Base-by-base conservation (phyloP, 2,888 invertebrate genomes). In the Dynastes grantii region DNA sequence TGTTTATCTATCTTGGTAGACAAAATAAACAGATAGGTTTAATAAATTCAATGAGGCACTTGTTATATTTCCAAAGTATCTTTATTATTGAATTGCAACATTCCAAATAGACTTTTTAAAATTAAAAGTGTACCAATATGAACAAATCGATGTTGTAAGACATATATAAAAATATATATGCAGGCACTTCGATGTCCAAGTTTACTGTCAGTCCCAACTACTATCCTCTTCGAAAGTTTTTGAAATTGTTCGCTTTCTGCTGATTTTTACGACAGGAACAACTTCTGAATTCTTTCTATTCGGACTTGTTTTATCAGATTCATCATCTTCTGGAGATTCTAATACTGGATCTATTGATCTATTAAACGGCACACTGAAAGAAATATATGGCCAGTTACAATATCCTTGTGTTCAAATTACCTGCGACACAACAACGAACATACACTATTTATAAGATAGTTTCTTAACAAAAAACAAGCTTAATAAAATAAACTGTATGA, bases 141-240 rank as follows among this genome's bases (percentile, higher is more conserved):
- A 67, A 67, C 67, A 67, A 67, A 67, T 27, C 27, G 27, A 49
- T 67, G 22, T 13, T 67, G 67, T 49, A 67, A 67, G 67, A 27
- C 45, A 49, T 49, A 67, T 61, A 73, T 53, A 73, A 73, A 70
- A 58, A 40, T 37, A 73, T 73, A 61, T 73, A 73, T 73, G 22
- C 58, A 8, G 22, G 32, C 32, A 32, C 32, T 29, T 55, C 22
- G 16, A 13, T 73, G 11, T 13, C 40, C 64, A 27, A 77, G 8
- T 4, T 71, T 49, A 77, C 13, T 61, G 29, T 83, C 76, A 85
- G 32, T 83, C 84, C 86, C 86, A 86, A 16, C 80, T 79, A 22
- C 80, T 79, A 75, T 83, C 81, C 79, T 84, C 85, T 22, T 79
- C 75, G 80, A 86, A 86, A 4, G 83, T 80, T 80, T 83, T 83